phyloP scores from a whole-genome alignment of 2,888 invertebrate species.

The Coenonympha arcania region DNA sequence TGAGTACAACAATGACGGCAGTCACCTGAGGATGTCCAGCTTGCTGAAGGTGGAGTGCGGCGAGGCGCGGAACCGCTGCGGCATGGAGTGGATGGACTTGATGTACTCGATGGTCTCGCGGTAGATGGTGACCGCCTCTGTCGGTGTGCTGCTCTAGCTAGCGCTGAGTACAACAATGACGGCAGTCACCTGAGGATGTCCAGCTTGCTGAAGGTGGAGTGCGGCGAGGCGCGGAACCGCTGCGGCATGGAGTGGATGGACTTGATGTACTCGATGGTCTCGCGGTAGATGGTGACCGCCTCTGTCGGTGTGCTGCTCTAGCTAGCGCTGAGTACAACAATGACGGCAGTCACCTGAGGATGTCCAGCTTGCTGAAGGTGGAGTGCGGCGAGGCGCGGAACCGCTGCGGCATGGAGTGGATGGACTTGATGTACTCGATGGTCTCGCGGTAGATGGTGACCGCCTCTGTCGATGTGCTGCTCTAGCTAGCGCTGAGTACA shows the following conservation, averaged over 20 bases:
- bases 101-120: constrained; percentile 72
- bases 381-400: constrained; percentile 67
- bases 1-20: not conserved
- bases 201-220: constrained; percentile 68
- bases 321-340: constrained; percentile 72
- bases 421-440: not conserved
- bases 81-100: constrained; percentile 40
- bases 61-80: constrained; percentile 63
- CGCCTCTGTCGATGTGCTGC: constrained; percentile 82
- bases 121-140: constrained; percentile 91
- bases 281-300: constrained; percentile 94
- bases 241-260: constrained; percentile 50
- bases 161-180: constrained; percentile 39
- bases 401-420: constrained; percentile 56
- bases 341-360: constrained; percentile 49
- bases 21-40: constrained; percentile 59
- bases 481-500: constrained; percentile 78
- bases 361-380: constrained; percentile 68
- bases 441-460: constrained; percentile 93
- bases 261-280: constrained; percentile 41
- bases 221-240: constrained; percentile 64
- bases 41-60: constrained; percentile 70
- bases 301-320: constrained; percentile 84
- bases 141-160: constrained; percentile 87
- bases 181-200: constrained; percentile 57